Evolutionary conservation across 2,113 vertebrate species (phyloP).

Genomic region (Tachuris rubrigastra): DNA sequence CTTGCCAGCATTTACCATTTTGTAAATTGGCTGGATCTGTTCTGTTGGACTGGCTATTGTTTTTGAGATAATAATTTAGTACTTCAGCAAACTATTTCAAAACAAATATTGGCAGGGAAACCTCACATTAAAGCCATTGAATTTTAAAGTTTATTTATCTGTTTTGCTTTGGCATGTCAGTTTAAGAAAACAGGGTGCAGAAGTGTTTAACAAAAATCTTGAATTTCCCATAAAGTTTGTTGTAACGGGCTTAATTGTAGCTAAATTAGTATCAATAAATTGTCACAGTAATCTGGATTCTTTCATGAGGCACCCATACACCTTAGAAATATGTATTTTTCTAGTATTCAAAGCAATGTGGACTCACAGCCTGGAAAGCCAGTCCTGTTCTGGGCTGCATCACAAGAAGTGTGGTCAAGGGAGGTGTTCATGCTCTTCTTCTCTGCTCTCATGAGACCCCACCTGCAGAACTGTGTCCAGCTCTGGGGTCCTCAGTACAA

Average conservation of each 20-base stretch:
- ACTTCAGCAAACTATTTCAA: not conserved
- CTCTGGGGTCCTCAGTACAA: not conserved
- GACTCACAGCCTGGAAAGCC: not conserved
- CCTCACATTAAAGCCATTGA: not conserved
- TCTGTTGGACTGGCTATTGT: not conserved
- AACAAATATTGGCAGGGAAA: not conserved
- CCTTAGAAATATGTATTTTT: not conserved
- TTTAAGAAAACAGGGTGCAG: not conserved
- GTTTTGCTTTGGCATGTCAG: not conserved
- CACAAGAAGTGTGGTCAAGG: rapidly evolving
- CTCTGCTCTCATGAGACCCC: not conserved
- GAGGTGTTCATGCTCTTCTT: not conserved
- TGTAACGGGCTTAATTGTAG: not conserved
- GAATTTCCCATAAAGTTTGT: not conserved
- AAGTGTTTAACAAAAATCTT: not conserved
- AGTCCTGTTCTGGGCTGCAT: not conserved
- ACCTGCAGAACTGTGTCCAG: not conserved
- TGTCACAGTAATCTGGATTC: not conserved
- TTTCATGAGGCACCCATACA: not conserved
- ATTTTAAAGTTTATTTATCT: not conserved
- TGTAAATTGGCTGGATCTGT: not conserved
- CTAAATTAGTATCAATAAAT: not conserved
- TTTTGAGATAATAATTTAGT: not conserved
- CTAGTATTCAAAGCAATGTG: not conserved
- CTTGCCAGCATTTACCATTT: not conserved